These are phyloP conservation scores for Pyrrhura leucotis DNA, from an alignment of 2,797 vertebrate genomes.

Conservation along the genomic window DNA sequence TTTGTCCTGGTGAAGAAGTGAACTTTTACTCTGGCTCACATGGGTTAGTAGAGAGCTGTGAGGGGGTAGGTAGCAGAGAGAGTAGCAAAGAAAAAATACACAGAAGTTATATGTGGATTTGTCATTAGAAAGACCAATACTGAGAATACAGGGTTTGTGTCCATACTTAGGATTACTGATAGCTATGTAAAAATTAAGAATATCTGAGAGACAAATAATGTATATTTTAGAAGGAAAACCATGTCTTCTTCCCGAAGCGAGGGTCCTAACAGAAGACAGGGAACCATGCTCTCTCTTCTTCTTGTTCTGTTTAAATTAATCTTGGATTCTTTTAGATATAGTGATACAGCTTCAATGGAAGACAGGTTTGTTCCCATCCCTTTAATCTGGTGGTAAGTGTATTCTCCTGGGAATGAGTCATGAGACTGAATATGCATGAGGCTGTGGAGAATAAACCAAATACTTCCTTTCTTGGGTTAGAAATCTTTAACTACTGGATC, in stretches of 20 bases:
- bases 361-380: not conserved
- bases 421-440: not conserved
- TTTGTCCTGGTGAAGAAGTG: not conserved
- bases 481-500: not conserved
- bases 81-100: not conserved
- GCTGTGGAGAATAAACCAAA: not conserved
- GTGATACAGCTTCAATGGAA: not conserved
- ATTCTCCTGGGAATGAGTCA: not conserved
- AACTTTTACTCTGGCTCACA: not conserved
- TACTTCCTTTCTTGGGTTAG: not conserved
- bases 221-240: not conserved
- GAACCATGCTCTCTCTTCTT: not conserved
- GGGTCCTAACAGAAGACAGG: not conserved
- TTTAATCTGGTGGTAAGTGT: not conserved
- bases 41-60: not conserved
- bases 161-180: not conserved
- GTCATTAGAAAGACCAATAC: not conserved
- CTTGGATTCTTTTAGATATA: constrained; percentile 1
- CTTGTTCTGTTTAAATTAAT: not conserved
- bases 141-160: not conserved
- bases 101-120: not conserved
- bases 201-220: not conserved
- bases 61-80: not conserved
- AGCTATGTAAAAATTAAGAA: not conserved
- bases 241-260: not conserved